A percentile compares a stretch with the other conserved stretches of the same genome.
Conservation (phyloP, 2,888 invertebrate species). For the Oscheius sp. region DNA sequence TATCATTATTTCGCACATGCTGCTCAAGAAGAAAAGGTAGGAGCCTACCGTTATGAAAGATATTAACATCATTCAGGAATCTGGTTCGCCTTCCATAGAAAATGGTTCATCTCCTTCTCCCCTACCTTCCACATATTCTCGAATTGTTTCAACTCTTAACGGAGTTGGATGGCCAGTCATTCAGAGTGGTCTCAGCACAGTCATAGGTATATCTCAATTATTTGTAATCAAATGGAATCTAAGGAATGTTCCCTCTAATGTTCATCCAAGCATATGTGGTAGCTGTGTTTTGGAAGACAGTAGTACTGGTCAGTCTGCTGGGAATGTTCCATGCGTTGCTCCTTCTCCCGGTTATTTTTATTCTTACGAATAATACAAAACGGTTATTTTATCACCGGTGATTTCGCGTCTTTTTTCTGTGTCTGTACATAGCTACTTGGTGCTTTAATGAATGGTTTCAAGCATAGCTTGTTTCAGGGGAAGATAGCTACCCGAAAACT, state of each 20-base stretch:
- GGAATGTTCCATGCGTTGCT: constrained; percentile 67
- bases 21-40: constrained; percentile 31
- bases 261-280: constrained; percentile 68
- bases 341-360: constrained; percentile 64
- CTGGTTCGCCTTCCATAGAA: constrained; percentile 13
- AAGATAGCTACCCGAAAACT: too few species aligned
- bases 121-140: constrained; percentile 32
- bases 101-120: neutral
- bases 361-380: constrained; percentile 56
- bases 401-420: neutral
- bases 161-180: constrained; percentile 69
- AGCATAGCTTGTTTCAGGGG: neutral
- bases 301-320: constrained; percentile 61
- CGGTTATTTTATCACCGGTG: constrained; percentile 14
- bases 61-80: neutral
- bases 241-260: constrained; percentile 65
- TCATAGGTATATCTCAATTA: constrained; percentile 41
- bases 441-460: constrained; percentile 19
- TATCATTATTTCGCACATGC: constrained; percentile 68
- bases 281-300: constrained; percentile 69
- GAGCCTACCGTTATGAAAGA: neutral
- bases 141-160: constrained; percentile 58
- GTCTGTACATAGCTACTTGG: constrained; percentile 17
- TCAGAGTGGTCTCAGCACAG: constrained; percentile 62
- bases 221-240: too few species aligned